Conservation (phyloP, 2,113 vertebrate genomes). For the Quiscalus mexicanus region DNA sequence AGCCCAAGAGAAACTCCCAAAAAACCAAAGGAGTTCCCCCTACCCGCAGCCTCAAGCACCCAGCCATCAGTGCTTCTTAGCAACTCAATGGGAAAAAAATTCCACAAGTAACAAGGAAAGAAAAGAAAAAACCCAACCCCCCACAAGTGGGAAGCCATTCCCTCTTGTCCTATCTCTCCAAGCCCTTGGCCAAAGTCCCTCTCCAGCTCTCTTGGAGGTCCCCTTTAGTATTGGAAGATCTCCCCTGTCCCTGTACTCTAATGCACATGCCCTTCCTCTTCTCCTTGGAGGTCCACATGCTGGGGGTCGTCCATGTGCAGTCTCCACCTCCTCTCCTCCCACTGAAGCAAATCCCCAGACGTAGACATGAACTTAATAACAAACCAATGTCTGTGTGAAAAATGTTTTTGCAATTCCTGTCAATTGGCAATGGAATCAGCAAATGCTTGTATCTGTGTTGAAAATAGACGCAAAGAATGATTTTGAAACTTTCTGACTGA, state of each 20-base stretch:
- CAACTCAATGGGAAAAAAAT: background rate
- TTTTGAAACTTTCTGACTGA: no score
- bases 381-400: background rate
- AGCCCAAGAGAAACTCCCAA: background rate
- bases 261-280: background rate
- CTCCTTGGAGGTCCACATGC: background rate
- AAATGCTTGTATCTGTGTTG: no score
- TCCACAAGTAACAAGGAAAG: background rate
- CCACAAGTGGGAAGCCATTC: background rate
- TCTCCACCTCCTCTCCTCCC: background rate
- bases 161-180: background rate
- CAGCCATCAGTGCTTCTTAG: background rate
- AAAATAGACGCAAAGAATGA: no score
- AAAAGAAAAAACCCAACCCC: background rate
- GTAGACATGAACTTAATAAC: background rate
- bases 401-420: no score
- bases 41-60: background rate
- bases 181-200: background rate
- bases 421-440: no score
- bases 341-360: background rate
- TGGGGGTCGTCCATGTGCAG: background rate
- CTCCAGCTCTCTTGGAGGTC: background rate
- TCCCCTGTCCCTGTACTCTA: background rate
- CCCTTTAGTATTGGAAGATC: background rate
- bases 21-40: background rate